These are phyloP conservation scores for Malachius bipustulatus DNA, from an alignment of 2,888 invertebrate species.

Conservation along the genomic window DNA sequence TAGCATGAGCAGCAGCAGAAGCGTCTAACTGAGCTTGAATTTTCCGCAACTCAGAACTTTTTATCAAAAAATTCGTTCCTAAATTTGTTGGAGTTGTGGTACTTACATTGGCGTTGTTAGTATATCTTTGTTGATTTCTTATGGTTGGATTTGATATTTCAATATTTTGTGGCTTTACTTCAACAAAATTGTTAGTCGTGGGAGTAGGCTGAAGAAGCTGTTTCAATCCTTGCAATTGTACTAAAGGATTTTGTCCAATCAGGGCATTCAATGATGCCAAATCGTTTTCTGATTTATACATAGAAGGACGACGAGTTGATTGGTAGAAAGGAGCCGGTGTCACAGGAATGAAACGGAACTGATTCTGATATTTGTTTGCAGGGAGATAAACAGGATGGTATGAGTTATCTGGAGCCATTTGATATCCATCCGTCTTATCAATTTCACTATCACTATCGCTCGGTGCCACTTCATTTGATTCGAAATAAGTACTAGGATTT, in stretches of 20 bases:
- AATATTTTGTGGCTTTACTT: background rate
- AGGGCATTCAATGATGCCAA: background rate
- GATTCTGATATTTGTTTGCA: too few species aligned
- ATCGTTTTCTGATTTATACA: constrained; percentile 1
- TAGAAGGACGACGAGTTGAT: too few species aligned
- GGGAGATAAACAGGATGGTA: too few species aligned
- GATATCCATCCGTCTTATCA: too few species aligned
- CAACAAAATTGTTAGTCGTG: background rate
- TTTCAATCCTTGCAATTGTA: background rate
- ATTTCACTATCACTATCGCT: too few species aligned
- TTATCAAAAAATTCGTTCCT: too few species aligned
- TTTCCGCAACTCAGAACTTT: constrained; percentile 16
- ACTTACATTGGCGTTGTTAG: background rate
- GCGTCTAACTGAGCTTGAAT: constrained; percentile 29
- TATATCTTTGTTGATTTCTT: background rate
- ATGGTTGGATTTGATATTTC: background rate
- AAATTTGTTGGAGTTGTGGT: background rate
- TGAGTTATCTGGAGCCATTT: too few species aligned
- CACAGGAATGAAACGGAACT: too few species aligned
- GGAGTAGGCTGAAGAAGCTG: background rate
- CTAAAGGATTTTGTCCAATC: background rate
- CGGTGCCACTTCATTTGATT: too few species aligned
- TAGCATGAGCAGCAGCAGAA: constrained; percentile 25
- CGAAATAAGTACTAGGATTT: too few species aligned
- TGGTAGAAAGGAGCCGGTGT: too few species aligned